Conservation (phyloP, 2,113 vertebrate genomes). For the Pterophyllum scalare region DNA sequence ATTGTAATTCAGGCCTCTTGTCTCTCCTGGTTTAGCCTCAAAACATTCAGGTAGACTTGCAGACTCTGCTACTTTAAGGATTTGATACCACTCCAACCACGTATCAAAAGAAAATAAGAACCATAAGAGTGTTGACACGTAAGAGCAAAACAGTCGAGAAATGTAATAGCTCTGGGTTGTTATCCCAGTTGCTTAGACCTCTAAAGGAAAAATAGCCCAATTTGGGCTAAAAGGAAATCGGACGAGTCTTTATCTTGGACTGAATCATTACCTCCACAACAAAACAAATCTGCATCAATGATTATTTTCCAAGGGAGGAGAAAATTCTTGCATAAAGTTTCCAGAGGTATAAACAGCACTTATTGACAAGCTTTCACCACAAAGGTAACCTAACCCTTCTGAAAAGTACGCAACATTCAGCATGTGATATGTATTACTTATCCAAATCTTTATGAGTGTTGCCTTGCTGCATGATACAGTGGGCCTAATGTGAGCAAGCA, state of each 20-base stretch:
- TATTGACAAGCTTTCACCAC: constrained; percentile 61
- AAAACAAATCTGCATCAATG: constrained; percentile 66
- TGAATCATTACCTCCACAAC: constrained; percentile 60
- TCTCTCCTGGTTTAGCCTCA: constrained; percentile 26
- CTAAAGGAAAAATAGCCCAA: constrained; percentile 55
- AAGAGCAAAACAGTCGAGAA: constrained; percentile 54
- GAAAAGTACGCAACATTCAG: constrained; percentile 34
- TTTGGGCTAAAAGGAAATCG: constrained; percentile 64
- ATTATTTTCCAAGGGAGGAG: constrained; percentile 55
- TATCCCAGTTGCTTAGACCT: constrained; percentile 49
- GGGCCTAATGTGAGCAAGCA: constrained; percentile 58
- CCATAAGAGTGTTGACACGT: constrained; percentile 56
- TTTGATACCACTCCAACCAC: constrained; percentile 55
- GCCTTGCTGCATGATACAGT: constrained; percentile 26
- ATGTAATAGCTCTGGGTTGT: constrained; percentile 69
- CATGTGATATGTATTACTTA: constrained; percentile 52
- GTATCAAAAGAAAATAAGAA: constrained; percentile 59
- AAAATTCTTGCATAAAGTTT: constrained; percentile 51
- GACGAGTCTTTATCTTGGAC: constrained; percentile 58
- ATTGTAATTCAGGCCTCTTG: constrained; percentile 31
- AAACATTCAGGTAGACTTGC: constrained; percentile 44
- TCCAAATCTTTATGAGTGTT: constrained; percentile 41
- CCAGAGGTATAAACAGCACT: constrained; percentile 47
- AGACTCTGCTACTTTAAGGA: constrained; percentile 37
- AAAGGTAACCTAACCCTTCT: constrained; percentile 51